These are phyloP conservation scores for Brenthis daphne DNA, from an alignment of 2,888 invertebrate species.

Conservation along the genomic window DNA sequence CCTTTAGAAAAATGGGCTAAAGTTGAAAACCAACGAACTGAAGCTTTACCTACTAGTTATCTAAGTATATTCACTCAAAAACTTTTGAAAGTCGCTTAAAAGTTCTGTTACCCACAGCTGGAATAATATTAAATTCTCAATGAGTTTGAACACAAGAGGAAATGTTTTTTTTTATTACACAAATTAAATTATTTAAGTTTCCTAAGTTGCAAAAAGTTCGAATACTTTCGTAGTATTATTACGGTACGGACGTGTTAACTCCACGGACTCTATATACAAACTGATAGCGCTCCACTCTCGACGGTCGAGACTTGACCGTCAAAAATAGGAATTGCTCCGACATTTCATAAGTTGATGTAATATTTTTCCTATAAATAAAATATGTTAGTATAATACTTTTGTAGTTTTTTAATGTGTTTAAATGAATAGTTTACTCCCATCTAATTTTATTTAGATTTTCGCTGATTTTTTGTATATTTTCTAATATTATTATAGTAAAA, in stretches of 20 bases:
- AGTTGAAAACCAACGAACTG: background rate
- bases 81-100: constrained; percentile 12
- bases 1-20: background rate
- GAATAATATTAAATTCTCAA: background rate
- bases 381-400: too few species aligned
- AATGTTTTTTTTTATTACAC: background rate
- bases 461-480: too few species aligned
- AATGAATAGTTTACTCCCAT: too few species aligned
- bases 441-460: too few species aligned
- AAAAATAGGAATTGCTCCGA: constrained; percentile 2
- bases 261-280: constrained; percentile 31
- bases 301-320: too few species aligned
- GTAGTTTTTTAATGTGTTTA: too few species aligned
- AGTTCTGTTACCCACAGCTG: background rate
- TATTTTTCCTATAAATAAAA: too few species aligned
- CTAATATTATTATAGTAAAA: too few species aligned
- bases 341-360: too few species aligned
- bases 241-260: constrained; percentile 30
- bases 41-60: background rate
- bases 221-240: constrained; percentile 16
- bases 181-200: background rate
- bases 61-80: background rate
- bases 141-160: background rate
- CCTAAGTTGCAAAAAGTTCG: constrained; percentile 8
- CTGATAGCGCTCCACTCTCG: constrained; percentile 32